Base-by-base conservation (phyloP, 92 coral and sea anemone genomes). In the Muricea muricata region DNA sequence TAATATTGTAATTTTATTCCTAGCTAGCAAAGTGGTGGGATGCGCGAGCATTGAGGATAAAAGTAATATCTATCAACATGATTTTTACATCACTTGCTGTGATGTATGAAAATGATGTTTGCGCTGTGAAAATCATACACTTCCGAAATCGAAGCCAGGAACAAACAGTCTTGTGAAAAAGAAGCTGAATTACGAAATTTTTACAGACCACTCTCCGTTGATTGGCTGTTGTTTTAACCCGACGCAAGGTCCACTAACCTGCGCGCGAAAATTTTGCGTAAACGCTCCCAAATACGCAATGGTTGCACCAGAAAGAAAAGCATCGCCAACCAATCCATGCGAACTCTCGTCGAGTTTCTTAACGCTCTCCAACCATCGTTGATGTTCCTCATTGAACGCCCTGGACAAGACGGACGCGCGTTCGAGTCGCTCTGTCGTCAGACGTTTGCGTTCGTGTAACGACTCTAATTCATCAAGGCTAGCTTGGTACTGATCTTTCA, bases 351-450 rank as follows among this genome's bases (percentile, higher is more conserved):
- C 92, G 42, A 94, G 88, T 18, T 84, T 73, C 48, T 78, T 86
- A 28, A 95, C 88, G 26, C 94, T 89, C 46, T 86, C 83, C 54
- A 87, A 82, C 99, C 99, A 96, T 12, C 98, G 98, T 39, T 89
- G 97, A 93, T 96, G 98, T 75, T 93, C 99, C 60, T 92, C 97
- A 3, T 93, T 92, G 81, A 96, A 66, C 13, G 98, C 95, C 32
- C 93, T 86, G 0, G 99, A 90, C 30, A 96, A 88, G 1, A 94
- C 68, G 3, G 99, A 93, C 21, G 99, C 99, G 57, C 99, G 91
- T 71, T 93, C 81, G 18, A 96, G 91, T 47, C 99, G 82, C 12
- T 84, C 84, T 12, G 94, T 87, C n/a, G 99, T 96, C 17, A 96
- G 88, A 33, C 86, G 91, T 82, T 96, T 96, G 82, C 93, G 89